Conservation (phyloP, 1,140 invertebrate species). For the Stegodyphus dumicola region DNA sequence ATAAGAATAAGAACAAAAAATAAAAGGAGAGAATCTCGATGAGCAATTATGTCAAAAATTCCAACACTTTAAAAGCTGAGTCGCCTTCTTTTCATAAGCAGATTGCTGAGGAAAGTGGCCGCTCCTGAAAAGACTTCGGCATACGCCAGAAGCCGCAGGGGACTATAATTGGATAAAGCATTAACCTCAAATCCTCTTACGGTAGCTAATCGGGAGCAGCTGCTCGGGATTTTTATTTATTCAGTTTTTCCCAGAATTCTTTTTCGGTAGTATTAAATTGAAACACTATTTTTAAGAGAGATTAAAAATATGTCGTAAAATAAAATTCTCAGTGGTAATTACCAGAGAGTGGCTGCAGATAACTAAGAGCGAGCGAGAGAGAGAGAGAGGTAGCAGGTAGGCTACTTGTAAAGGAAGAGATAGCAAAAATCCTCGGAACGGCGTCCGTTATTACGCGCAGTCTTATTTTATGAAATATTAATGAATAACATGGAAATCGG, state of each 20-base stretch:
- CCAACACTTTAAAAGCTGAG: not conserved
- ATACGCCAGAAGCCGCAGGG: constrained; percentile 1
- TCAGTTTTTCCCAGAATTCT: not conserved
- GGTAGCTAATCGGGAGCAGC: not conserved
- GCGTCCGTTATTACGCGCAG: too few species aligned
- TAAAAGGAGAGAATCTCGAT: not conserved
- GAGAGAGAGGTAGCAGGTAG: too few species aligned
- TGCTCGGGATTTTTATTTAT: not conserved
- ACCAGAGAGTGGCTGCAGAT: not conserved
- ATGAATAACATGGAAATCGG: too few species aligned
- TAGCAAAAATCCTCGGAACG: too few species aligned
- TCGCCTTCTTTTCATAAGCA: not conserved
- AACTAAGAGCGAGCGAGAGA: too few species aligned
- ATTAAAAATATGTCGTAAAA: constrained; percentile 7
- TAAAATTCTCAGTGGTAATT: constrained; percentile 3
- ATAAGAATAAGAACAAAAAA: not conserved
- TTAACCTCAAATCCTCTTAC: constrained; percentile 15
- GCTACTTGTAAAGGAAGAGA: too few species aligned
- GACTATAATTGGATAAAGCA: constrained; percentile 19
- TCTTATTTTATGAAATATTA: too few species aligned
- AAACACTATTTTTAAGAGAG: constrained; percentile 7
- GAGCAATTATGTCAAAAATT: constrained; percentile 16
- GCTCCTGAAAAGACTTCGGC: not conserved
- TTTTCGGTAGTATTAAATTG: constrained; percentile 6
- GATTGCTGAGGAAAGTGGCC: not conserved